Base-by-base conservation (phyloP, 2,797 vertebrate species). In the Atherinosoma microstoma region DNA sequence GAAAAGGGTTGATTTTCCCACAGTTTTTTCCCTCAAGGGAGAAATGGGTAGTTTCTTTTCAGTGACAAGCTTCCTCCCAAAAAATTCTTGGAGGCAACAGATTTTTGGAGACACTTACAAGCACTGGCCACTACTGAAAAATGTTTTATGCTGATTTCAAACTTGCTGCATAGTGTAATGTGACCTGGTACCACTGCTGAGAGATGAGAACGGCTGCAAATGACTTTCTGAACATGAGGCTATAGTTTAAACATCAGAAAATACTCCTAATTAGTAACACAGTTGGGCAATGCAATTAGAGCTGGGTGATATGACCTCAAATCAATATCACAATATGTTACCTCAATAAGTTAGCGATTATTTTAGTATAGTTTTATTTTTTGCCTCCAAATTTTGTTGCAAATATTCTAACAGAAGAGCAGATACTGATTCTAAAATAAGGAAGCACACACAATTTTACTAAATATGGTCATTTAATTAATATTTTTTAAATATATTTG, bases 21-120 rank as follows among this genome's bases (percentile, higher is more conserved):
- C 53, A 67, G 58, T 64, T 30, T 29, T 67, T 42, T 69, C 75
- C 76, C 27, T 30, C 27, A 30, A 10, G 16, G 57, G 57, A 58
- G 13, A 24, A 75, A 54, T 34, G n/a, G 29, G 45, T 47, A 1
- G 20, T 66, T 71, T 49, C 22, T 54, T 64, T 59, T 71, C 54
- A 67, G 7, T 57, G 58, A 70, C 57, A 78, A 65, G 20, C 58
- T n/a, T 60, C 38, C 49, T 66, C 64, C 45, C 15, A 22, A 68
- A 32, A 63, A 5, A 47, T 63, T 75, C 56, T 67, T 72, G 63
- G 45, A 72, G 76, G 47, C 1, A 16, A 27, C 60, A 66, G 18
- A 59, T 83, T 58, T 59, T 42, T 71, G 42, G 68, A 53, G 20
- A 69, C 64, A 56, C 62, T 32, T 63, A 54, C 45, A 78, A 40